Evolutionary conservation across 2,888 invertebrate genomes (phyloP).

Genomic region (Fissipunctia ypsillon): DNA sequence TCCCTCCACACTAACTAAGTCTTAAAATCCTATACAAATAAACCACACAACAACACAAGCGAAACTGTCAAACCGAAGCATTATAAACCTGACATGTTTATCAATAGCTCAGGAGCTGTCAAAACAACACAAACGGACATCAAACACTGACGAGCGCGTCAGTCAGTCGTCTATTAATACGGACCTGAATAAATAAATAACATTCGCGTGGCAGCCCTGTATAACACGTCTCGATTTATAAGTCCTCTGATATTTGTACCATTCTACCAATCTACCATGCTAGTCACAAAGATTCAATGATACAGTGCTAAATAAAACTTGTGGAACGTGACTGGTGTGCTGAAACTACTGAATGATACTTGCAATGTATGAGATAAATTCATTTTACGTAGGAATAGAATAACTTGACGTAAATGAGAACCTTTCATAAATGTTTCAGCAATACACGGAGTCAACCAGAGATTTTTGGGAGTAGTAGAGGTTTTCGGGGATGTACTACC

Average conservation of each 20-base stretch:
- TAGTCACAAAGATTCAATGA: slow-evolving; percentile 66
- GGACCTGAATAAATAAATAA: slow-evolving; percentile 26
- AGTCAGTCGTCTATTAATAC: slow-evolving; percentile 14
- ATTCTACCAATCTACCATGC: slow-evolving; percentile 55
- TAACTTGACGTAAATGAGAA: slow-evolving; percentile 16
- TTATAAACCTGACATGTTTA: slow-evolving; percentile 34
- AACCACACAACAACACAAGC: too few species aligned
- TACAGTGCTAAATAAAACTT: slow-evolving; percentile 68
- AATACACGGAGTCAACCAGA: not conserved
- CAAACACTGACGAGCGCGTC: slow-evolving; percentile 31
- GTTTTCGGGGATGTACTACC: too few species aligned
- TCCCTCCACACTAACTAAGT: too few species aligned
- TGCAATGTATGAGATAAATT: slow-evolving; percentile 17
- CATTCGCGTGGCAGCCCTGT: slow-evolving; percentile 42
- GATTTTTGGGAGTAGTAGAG: too few species aligned
- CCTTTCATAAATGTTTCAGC: not conserved
- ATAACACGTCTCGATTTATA: slow-evolving; percentile 55
- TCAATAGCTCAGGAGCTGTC: slow-evolving; percentile 25
- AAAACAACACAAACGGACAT: slow-evolving; percentile 33
- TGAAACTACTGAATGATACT: slow-evolving; percentile 34
- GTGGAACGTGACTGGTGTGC: slow-evolving; percentile 58
- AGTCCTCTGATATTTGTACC: slow-evolving; percentile 57
- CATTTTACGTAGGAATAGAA: not conserved
- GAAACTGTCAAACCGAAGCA: slow-evolving; percentile 37
- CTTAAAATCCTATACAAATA: too few species aligned